Conservation (phyloP, 2,113 vertebrate genomes). For the Ceyx melanurus region DNA sequence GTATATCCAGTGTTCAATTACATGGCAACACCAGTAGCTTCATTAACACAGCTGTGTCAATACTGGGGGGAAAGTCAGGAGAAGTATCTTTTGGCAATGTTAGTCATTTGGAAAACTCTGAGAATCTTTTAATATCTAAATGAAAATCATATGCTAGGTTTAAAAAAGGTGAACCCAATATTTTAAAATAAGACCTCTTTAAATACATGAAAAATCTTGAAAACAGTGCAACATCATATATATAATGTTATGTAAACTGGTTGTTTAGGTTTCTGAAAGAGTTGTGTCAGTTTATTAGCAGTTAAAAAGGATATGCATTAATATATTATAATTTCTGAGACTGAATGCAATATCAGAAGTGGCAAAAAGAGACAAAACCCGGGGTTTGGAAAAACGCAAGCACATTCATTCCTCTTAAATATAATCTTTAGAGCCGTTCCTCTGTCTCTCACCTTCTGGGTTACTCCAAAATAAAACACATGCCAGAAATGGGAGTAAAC, state of each 20-base stretch:
- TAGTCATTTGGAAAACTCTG: background rate
- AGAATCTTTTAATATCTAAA: background rate
- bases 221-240: background rate
- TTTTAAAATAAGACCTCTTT: conserved; percentile 7
- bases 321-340: background rate
- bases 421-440: background rate
- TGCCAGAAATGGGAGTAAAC: background rate
- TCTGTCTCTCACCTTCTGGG: background rate
- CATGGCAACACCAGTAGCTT: conserved; percentile 9
- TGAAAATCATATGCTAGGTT: background rate
- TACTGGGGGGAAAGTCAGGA: background rate
- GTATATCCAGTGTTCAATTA: conserved; percentile 1
- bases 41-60: conserved; percentile 61
- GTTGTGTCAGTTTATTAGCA: background rate
- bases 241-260: background rate
- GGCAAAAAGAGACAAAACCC: background rate
- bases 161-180: background rate
- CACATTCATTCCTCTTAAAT: background rate
- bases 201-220: background rate
- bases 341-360: background rate
- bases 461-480: background rate
- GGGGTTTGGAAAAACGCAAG: background rate
- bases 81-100: conserved; percentile 30
- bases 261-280: background rate
- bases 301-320: background rate